Conservation (phyloP, 2,888 invertebrate genomes). For the Galerucella pusilla region DNA sequence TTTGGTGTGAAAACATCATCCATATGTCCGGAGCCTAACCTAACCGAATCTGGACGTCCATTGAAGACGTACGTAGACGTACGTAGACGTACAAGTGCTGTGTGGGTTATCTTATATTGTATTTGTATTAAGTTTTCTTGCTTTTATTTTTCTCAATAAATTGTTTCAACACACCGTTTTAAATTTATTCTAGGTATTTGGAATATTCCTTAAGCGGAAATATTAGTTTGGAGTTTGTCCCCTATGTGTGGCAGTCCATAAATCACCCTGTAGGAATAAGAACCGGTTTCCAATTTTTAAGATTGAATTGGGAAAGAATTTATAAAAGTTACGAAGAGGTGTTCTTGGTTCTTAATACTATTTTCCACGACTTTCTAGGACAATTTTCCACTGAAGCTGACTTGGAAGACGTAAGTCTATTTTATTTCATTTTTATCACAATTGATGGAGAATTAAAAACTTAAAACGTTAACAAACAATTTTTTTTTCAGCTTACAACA, state of each 20-base stretch:
- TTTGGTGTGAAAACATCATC: too few species aligned
- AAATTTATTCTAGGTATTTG: conserved; percentile 56
- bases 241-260: conserved; percentile 61
- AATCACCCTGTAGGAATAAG: conserved; percentile 59
- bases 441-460: not conserved
- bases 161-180: too few species aligned
- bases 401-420: conserved; percentile 60
- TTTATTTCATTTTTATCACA: not conserved
- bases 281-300: conserved; percentile 60
- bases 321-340: conserved; percentile 58
- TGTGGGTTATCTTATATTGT: too few species aligned
- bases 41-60: too few species aligned
- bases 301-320: conserved; percentile 61
- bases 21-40: too few species aligned
- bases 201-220: conserved; percentile 58
- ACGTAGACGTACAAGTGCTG: too few species aligned
- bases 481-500: conserved; percentile 57
- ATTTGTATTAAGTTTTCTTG: too few species aligned
- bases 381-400: conserved; percentile 60
- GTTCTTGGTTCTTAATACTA: conserved; percentile 58
- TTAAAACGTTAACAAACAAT: not conserved
- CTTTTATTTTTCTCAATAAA: too few species aligned
- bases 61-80: too few species aligned
- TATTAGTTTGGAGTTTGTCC: conserved; percentile 59
- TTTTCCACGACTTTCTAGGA: conserved; percentile 61